A percentile compares a stretch with the other conserved stretches of the same genome.
These are phyloP conservation scores for Agrypnus murinus DNA, from an alignment of 2,888 invertebrate species.

Conservation along the genomic window DNA sequence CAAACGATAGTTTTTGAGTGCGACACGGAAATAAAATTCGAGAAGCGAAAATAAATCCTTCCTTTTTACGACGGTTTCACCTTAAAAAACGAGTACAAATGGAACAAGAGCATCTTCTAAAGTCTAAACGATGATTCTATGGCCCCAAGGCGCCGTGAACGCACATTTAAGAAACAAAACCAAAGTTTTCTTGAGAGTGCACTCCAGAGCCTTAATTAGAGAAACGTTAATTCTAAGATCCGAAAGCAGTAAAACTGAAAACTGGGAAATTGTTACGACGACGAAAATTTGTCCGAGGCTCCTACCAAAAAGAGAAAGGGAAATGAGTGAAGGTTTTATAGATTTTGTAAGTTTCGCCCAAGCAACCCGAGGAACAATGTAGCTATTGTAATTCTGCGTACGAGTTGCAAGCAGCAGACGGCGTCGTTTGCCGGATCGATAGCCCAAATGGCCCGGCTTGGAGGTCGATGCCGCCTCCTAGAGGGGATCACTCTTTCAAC, in stretches of 20 bases:
- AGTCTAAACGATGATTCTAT: background rate
- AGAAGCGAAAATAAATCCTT: background rate
- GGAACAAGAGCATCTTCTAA: background rate
- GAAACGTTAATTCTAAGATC: conserved; percentile 36
- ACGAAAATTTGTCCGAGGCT: conserved; percentile 21
- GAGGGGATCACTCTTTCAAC: conserved; percentile 44
- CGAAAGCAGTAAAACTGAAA: conserved; percentile 41
- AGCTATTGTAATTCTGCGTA: conserved; percentile 52
- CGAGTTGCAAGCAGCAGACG: conserved; percentile 51
- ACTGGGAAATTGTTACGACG: conserved; percentile 31
- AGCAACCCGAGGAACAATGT: conserved; percentile 46
- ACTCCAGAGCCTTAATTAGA: conserved; percentile 38
- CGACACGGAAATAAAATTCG: conserved; percentile 4
- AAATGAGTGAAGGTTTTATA: conserved; percentile 39
- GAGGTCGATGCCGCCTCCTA: conserved; percentile 52
- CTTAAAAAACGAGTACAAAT: background rate
- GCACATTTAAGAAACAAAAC: conserved; percentile 19
- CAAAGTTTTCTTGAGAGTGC: conserved; percentile 27
- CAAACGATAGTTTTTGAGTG: background rate
- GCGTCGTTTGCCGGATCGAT: conserved; percentile 52
- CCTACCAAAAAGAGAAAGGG: conserved; percentile 32
- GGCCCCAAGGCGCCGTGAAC: background rate
- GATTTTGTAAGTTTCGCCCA: conserved; percentile 37
- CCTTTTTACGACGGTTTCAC: conserved; percentile 2
- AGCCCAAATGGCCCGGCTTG: conserved; percentile 52